Evolutionary conservation across 2,113 vertebrate species (phyloP), one percentile per base, ranked within the genome.

Genomic region (Alethe diademata): DNA sequence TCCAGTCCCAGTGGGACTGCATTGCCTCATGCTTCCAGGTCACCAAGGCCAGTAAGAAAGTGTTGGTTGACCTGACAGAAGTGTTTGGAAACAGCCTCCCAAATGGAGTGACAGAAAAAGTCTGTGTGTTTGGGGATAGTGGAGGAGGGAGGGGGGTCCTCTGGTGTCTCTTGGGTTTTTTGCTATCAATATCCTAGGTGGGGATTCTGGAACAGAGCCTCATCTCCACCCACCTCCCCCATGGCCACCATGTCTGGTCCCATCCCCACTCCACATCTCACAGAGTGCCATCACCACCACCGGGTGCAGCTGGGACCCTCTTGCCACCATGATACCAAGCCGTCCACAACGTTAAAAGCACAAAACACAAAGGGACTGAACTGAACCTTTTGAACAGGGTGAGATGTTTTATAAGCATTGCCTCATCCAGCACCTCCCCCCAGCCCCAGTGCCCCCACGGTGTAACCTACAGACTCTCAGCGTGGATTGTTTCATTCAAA

Each of bases 301-400:
- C 12, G 14, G 42, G 51, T 25, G 7, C 66, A 93, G 82, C 92
- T 67, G 86, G 84, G 54, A 51, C 73, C 54, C 51, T 91, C 69
- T 54, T 26, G 0, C 54, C 28, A 13, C 62, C 48, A 33, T 1
- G 1, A 53, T 20, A 78, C 65, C 82, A 43, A 95, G 79, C 58
- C 0, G 9, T 62, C 82, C 54, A 61, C 80, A 53, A 65, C 0
- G 53, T 84, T 88, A 95, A 96, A 97, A 97, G 97, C 97, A 97
- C 97, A 97, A 96, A 96, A 71, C 71, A 78, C 65, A 93, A 94
- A 94, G 83, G 88, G 80, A 93, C 92, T 61, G 83, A 95, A 93
- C 72, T 45, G 94, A 93, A 92, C 91, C 90, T 97, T 97, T 96
- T 67, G 86, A 96, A 96, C 95, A 97, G 95, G 96, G 93, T 96